These are phyloP conservation scores for Ornithoptera alexandrae DNA, from an alignment of 2,888 invertebrate species.

Conservation along the genomic window DNA sequence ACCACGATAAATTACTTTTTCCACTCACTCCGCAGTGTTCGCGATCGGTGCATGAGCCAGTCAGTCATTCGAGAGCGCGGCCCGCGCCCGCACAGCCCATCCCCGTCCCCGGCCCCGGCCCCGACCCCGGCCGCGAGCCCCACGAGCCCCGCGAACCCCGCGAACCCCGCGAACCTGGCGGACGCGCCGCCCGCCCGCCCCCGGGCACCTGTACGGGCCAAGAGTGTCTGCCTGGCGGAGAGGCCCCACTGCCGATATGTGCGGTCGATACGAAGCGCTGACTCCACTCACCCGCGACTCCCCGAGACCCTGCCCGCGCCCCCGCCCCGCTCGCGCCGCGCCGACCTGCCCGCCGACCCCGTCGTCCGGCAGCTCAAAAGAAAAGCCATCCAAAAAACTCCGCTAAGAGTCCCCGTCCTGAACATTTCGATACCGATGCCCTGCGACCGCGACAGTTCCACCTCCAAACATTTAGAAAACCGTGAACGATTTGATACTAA, in stretches of 20 bases:
- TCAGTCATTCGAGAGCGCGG: slow-evolving; percentile 51
- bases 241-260: slow-evolving; percentile 63
- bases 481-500: slow-evolving; percentile 54
- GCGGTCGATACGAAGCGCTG: slow-evolving; percentile 61
- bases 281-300: slow-evolving; percentile 48
- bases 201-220: slow-evolving; percentile 59
- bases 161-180: slow-evolving; percentile 46
- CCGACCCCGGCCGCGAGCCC: too few species aligned
- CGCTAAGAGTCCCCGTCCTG: slow-evolving; percentile 64
- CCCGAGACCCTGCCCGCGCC: slow-evolving; percentile 51
- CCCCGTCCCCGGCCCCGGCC: slow-evolving; percentile 14
- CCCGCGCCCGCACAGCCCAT: slow-evolving; percentile 43
- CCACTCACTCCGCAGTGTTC: slow-evolving; percentile 55
- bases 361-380: slow-evolving; percentile 60
- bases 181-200: slow-evolving; percentile 41
- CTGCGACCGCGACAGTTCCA: slow-evolving; percentile 59
- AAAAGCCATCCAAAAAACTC: slow-evolving; percentile 60
- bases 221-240: slow-evolving; percentile 64
- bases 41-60: slow-evolving; percentile 59
- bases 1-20: slow-evolving; percentile 75
- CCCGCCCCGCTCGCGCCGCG: slow-evolving; percentile 38
- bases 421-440: slow-evolving; percentile 70
- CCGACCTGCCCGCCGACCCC: slow-evolving; percentile 42
- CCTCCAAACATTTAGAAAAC: slow-evolving; percentile 52
- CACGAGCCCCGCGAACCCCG: slow-evolving; percentile 37